Evolutionary conservation across 2,113 vertebrate species (phyloP).

Genomic region (Lepus timidus): DNA sequence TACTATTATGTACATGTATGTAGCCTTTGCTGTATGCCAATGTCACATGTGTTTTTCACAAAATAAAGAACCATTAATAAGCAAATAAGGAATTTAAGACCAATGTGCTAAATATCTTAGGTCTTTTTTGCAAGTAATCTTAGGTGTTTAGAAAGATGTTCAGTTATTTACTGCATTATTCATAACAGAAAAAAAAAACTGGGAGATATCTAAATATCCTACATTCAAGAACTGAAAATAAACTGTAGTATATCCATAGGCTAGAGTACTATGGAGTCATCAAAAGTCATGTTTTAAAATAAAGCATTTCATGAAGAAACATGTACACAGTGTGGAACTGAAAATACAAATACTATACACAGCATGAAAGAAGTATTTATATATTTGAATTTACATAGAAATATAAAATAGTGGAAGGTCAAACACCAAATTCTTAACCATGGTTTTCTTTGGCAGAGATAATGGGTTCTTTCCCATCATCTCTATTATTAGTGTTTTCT

Average conservation of each 20-base stretch:
- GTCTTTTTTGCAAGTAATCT: not conserved
- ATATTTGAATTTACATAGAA: not conserved
- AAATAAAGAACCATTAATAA: not conserved
- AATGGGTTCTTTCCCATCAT: not conserved
- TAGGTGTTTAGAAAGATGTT: not conserved
- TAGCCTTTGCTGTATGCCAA: not conserved
- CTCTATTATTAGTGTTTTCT: not conserved
- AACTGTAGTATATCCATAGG: not conserved
- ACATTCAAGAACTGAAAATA: not conserved
- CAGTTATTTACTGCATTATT: not conserved
- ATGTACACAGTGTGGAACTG: not conserved
- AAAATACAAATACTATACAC: not conserved
- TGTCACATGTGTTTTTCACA: not conserved
- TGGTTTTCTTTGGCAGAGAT: not conserved
- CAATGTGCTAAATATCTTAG: not conserved
- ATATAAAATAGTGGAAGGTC: not conserved
- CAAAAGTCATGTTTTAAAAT: not conserved
- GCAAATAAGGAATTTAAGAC: conserved; percentile 17
- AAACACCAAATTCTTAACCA: not conserved
- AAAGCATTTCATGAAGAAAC: not conserved
- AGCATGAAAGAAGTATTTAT: not conserved
- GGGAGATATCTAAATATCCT: not conserved
- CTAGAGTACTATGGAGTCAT: not conserved
- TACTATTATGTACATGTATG: not conserved
- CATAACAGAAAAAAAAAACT: not conserved